These are phyloP conservation scores for Drosophila rubida DNA, from an alignment of 2,888 invertebrate genomes.

Conservation along the genomic window DNA sequence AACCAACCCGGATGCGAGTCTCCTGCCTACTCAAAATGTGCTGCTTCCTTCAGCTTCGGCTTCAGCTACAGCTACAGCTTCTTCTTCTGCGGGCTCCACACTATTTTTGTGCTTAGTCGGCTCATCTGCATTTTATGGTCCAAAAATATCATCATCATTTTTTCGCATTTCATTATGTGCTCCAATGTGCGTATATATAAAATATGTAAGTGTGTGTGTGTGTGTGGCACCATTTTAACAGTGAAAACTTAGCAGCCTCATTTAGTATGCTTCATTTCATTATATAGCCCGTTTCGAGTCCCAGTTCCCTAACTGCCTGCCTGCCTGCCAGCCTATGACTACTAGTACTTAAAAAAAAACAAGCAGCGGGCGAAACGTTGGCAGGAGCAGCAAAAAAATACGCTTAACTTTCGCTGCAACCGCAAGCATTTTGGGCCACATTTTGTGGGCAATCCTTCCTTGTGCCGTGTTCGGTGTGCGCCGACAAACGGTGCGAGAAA, in stretches of 20 bases:
- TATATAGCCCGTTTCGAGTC: conserved; percentile 52
- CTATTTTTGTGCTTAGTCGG: conserved; percentile 81
- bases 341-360: conserved; percentile 52
- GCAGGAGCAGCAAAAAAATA: conserved; percentile 18
- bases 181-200: conserved; percentile 35
- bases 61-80: conserved; percentile 18
- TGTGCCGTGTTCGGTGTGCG: conserved; percentile 6
- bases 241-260: conserved; percentile 78
- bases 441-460: conserved; percentile 78
- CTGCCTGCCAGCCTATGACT: conserved; percentile 51
- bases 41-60: conserved; percentile 2
- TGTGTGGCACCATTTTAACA: conserved; percentile 27
- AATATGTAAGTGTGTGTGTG: conserved; percentile 21
- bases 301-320: conserved; percentile 18
- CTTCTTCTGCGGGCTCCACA: conserved; percentile 43
- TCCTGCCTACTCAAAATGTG: conserved; percentile 50
- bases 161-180: conserved; percentile 78
- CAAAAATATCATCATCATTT: conserved; percentile 81
- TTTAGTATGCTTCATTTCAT: conserved; percentile 79
- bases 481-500: conserved; percentile 76
- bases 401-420: conserved; percentile 79
- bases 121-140: conserved; percentile 83
- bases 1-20: conserved; percentile 34
- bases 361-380: not conserved
- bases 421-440: conserved; percentile 76